These are phyloP conservation scores for Calidris pygmaea DNA, from an alignment of 2,113 vertebrate species.

Conservation along the genomic window DNA sequence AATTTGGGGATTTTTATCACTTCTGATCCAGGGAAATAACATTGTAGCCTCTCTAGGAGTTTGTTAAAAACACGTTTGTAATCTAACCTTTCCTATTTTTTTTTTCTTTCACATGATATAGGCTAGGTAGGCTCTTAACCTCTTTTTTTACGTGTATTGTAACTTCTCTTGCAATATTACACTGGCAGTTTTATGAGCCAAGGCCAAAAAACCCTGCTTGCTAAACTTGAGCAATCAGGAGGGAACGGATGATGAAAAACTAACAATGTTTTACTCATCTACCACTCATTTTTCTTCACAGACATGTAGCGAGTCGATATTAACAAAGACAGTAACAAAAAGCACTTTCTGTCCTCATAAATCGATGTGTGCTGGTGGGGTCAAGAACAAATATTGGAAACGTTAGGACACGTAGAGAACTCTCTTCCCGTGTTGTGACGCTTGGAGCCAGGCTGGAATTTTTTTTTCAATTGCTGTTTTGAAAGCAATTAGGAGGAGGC, in stretches of 20 bases:
- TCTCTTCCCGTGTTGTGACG: not conserved
- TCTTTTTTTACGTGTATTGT: not conserved
- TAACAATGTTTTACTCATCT: conserved; percentile 56
- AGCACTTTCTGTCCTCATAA: conserved; percentile 12
- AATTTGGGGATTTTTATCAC: not conserved
- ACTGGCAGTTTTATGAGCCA: not conserved
- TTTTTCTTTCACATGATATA: not conserved
- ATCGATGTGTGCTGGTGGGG: not conserved
- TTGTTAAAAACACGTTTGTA: not conserved
- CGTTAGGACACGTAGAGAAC: not conserved
- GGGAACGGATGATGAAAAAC: conserved; percentile 55
- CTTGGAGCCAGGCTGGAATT: not conserved
- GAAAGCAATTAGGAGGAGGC: conserved; percentile 22
- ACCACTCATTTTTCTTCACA: conserved; percentile 10
- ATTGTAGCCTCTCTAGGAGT: not conserved
- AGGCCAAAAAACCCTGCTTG: conserved; percentile 17
- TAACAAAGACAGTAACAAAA: conserved; percentile 35
- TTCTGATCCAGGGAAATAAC: not conserved
- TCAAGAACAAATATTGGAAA: conserved; percentile 21
- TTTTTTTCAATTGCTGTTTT: conserved; percentile 16
- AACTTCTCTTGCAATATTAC: conserved; percentile 18
- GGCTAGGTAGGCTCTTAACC: conserved; percentile 1
- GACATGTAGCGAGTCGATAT: not conserved
- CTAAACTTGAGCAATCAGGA: conserved; percentile 43
- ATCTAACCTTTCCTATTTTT: not conserved